phyloP scores from a whole-genome alignment of 2,113 vertebrate genomes.

The Pan paniscus region DNA sequence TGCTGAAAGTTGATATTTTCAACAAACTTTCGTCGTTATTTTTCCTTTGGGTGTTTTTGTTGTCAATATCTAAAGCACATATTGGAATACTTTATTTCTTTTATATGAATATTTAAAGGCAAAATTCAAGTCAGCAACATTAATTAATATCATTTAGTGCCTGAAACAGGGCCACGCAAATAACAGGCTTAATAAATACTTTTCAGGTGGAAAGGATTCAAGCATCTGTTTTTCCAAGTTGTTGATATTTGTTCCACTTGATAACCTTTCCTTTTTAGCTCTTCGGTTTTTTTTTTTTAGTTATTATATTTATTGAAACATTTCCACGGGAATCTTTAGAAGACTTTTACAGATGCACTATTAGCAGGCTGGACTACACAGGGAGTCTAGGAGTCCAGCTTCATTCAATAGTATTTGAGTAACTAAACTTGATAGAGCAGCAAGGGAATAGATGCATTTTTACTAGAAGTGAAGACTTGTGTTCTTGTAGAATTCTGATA shows the following conservation, averaged over 20 bases:
- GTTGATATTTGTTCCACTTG: not conserved
- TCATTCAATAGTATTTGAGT: conserved; percentile 53
- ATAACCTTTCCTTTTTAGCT: not conserved
- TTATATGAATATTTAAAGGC: not conserved
- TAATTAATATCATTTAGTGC: not conserved
- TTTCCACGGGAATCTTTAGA: conserved; percentile 23
- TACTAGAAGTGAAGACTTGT: conserved; percentile 37
- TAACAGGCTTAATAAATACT: not conserved
- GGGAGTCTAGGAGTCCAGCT: not conserved
- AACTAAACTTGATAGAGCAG: conserved; percentile 54
- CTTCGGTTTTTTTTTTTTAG: not conserved
- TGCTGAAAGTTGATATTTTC: not conserved
- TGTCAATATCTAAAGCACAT: not conserved
- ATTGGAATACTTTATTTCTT: not conserved
- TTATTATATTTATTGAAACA: conserved; percentile 16
- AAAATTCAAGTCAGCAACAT: not conserved
- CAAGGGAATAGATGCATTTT: conserved; percentile 19
- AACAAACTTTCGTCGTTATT: not conserved
- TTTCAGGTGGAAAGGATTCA: not conserved
- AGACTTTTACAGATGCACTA: not conserved
- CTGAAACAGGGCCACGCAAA: not conserved
- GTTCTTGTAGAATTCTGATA: conserved; percentile 5
- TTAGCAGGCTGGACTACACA: not conserved
- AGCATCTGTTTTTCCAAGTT: not conserved
- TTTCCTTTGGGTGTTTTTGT: not conserved